Evolutionary conservation across 2,113 vertebrate species (phyloP).

Genomic region (Scomber japonicus): DNA sequence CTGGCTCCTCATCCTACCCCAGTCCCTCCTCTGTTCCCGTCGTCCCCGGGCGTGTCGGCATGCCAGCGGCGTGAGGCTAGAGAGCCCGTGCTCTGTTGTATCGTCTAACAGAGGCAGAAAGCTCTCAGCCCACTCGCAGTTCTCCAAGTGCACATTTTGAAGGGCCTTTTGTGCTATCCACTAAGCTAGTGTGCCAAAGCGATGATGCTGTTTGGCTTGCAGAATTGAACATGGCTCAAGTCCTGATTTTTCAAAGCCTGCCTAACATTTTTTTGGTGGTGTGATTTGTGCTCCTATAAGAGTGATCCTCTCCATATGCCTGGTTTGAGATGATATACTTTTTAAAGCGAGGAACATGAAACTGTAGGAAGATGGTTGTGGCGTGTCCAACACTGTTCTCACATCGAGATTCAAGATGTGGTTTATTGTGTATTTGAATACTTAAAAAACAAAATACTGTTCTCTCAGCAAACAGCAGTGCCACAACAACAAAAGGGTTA

Average conservation of each 20-base stretch:
- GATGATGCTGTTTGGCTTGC: conserved; percentile 42
- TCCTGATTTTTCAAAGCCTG: conserved; percentile 8
- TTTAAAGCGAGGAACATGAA: neutral
- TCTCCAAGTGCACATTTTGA: conserved; percentile 57
- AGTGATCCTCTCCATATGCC: conserved; percentile 1
- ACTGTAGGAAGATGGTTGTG: neutral
- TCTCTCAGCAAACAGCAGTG: too few species aligned
- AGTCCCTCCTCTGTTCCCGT: conserved; percentile 34
- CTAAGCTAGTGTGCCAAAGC: conserved; percentile 51
- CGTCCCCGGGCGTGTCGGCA: conserved; percentile 31
- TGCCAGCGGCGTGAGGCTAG: conserved; percentile 53
- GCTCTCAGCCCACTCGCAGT: conserved; percentile 60
- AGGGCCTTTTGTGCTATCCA: conserved; percentile 48
- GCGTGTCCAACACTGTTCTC: too few species aligned
- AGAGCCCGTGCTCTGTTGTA: conserved; percentile 36
- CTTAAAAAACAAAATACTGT: too few species aligned
- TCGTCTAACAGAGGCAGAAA: conserved; percentile 61
- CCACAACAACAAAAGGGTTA: too few species aligned
- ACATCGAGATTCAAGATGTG: too few species aligned
- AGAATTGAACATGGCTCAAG: conserved; percentile 37
- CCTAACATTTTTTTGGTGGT: conserved; percentile 22
- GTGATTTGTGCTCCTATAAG: conserved; percentile 17
- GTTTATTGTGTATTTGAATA: too few species aligned
- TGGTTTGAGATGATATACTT: neutral
- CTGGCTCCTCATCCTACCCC: conserved; percentile 48